A percentile compares a stretch with the other conserved stretches of the same genome.
Evolutionary conservation across 2,797 vertebrate species (phyloP).

Genomic region (Varecia variegata): DNA sequence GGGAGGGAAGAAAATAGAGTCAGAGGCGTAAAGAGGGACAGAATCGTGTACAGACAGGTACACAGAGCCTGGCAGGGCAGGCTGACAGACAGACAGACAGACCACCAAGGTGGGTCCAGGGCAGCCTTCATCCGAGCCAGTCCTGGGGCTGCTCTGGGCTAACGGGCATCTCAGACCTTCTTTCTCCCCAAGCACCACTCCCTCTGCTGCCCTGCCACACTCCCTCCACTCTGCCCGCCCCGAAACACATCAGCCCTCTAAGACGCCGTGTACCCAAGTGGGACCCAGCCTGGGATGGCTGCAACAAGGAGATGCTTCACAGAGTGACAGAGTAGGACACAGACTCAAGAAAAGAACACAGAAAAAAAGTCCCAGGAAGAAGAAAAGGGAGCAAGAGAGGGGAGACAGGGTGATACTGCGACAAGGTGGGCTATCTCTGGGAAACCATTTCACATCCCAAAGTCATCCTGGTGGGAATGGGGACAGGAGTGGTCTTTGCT

Average conservation of each 20-base stretch:
- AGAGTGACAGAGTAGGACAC: not conserved
- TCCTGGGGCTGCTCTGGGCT: not conserved
- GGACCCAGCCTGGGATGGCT: not conserved
- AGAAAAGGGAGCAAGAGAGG: not conserved
- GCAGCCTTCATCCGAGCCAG: not conserved
- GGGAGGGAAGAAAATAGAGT: not conserved
- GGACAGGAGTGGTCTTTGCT: fast-evolving
- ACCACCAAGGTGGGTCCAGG: not conserved
- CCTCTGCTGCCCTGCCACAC: not conserved
- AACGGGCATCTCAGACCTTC: not conserved
- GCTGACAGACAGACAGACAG: not conserved
- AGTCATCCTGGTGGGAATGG: too few relatives aligned
- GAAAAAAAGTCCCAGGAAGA: not conserved
- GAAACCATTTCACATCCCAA: not conserved
- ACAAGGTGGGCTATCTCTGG: not conserved
- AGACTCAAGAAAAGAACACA: not conserved
- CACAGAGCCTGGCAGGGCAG: not conserved
- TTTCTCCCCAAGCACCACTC: not conserved
- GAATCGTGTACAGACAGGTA: not conserved
- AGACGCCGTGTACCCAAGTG: not conserved
- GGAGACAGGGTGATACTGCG: not conserved
- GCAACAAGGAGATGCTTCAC: not conserved
- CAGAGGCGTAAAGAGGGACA: not conserved
- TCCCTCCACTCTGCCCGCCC: not conserved
- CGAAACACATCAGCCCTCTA: not conserved